A percentile compares a stretch with the other conserved stretches of the same genome.
phyloP scores from a whole-genome alignment of 2,888 invertebrate genomes.

The Agrypnus murinus region DNA sequence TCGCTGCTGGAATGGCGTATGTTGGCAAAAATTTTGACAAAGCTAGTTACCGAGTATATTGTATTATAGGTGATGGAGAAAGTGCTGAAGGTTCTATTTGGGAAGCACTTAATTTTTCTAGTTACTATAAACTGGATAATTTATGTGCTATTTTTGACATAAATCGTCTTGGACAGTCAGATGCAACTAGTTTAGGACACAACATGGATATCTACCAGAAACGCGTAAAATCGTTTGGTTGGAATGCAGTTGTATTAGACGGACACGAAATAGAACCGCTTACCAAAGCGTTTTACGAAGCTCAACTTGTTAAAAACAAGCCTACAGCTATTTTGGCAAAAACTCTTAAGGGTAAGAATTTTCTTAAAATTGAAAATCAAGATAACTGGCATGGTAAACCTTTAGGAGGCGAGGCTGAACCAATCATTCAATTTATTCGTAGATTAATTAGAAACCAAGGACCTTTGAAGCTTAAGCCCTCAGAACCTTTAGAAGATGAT shows the following conservation, averaged over 20 bases:
- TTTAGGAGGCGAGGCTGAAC: slow-evolving; percentile 86
- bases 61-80: slow-evolving; percentile 98
- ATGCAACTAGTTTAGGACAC: slow-evolving; percentile 94
- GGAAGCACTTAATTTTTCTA: slow-evolving; percentile 97
- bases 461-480: slow-evolving; percentile 76
- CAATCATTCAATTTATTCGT: slow-evolving; percentile 79
- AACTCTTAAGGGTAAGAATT: slow-evolving; percentile 95
- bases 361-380: slow-evolving; percentile 91
- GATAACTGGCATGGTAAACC: slow-evolving; percentile 99
- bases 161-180: slow-evolving; percentile 97
- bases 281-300: slow-evolving; percentile 90
- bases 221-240: slow-evolving; percentile 92
- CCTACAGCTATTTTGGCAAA: slow-evolving; percentile 97
- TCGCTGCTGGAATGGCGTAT: slow-evolving; percentile 98
- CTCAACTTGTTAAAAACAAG: slow-evolving; percentile 81
- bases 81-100: slow-evolving; percentile 98
- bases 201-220: slow-evolving; percentile 89
- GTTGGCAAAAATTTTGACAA: slow-evolving; percentile 92
- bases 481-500: slow-evolving; percentile 78
- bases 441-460: slow-evolving; percentile 80
- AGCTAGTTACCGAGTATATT: slow-evolving; percentile 92
- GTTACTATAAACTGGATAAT: slow-evolving; percentile 96
- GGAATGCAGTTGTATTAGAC: slow-evolving; percentile 93
- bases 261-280: slow-evolving; percentile 96
- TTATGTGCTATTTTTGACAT: slow-evolving; percentile 97